A percentile compares a stretch with the other conserved stretches of the same genome.
Evolutionary conservation across 2,113 vertebrate species (phyloP).

Genomic region (Tautogolabrus adspersus): DNA sequence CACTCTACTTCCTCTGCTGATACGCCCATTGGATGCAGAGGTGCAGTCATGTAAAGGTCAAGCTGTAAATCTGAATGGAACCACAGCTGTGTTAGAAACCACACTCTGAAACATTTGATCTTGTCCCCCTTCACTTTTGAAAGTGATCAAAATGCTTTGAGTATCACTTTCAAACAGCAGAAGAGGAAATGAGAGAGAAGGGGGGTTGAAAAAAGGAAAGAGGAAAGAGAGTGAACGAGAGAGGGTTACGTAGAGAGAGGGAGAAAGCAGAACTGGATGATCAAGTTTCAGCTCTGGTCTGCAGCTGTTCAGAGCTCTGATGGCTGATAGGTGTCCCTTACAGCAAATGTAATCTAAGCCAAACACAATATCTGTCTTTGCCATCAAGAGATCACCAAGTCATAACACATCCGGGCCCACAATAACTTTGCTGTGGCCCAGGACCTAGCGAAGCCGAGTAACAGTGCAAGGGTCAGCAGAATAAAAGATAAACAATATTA

Average conservation of each 20-base stretch:
- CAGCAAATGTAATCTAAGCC: conserved; percentile 73
- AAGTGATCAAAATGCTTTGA: conserved; percentile 63
- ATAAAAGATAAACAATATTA: background rate
- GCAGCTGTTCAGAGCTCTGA: conserved; percentile 75
- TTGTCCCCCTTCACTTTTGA: conserved; percentile 64
- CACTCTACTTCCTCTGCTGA: conserved; percentile 54
- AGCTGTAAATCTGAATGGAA: conserved; percentile 52
- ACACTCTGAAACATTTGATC: conserved; percentile 67
- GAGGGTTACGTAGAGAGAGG: conserved; percentile 22
- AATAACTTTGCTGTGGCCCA: conserved; percentile 45
- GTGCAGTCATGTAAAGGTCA: conserved; percentile 59
- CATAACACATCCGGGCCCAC: conserved; percentile 70
- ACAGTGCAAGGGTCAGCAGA: background rate
- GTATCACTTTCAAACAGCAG: conserved; percentile 77
- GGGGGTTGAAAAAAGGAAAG: conserved; percentile 17
- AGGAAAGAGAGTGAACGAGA: conserved; percentile 25
- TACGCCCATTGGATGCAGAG: conserved; percentile 39
- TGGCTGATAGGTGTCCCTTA: conserved; percentile 66
- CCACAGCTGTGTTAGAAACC: conserved; percentile 70
- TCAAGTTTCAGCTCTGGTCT: conserved; percentile 66
- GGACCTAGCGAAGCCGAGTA: background rate
- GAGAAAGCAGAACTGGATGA: conserved; percentile 40
- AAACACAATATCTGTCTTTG: conserved; percentile 73
- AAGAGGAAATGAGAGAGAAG: conserved; percentile 57
- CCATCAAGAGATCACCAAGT: conserved; percentile 69